These are phyloP conservation scores for Ciconia boyciana DNA, from an alignment of 2,113 vertebrate species.

Conservation along the genomic window DNA sequence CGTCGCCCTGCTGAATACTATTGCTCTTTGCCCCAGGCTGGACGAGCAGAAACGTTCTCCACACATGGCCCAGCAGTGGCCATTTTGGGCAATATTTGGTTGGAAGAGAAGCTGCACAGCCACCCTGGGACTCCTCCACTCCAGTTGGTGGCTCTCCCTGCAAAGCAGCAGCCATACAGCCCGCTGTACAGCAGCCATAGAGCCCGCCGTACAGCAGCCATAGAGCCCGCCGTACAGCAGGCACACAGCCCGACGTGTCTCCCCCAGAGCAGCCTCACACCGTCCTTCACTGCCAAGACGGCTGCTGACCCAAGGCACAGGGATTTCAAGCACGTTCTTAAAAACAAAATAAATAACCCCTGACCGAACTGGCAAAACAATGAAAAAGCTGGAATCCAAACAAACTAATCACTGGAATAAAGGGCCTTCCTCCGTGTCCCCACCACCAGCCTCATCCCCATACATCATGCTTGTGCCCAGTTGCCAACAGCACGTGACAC, in stretches of 20 bases:
- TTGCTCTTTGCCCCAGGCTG: not conserved
- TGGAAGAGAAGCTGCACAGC: not conserved
- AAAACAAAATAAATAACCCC: not conserved
- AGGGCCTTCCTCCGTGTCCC: not conserved
- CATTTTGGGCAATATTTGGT: not conserved
- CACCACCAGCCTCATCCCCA: not conserved
- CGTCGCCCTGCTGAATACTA: rapidly evolving
- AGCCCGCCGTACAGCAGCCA: rapidly evolving
- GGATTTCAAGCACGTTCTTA: not conserved
- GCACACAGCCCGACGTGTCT: rapidly evolving
- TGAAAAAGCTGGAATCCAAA: not conserved
- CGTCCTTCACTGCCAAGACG: not conserved
- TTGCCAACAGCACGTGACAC: not conserved
- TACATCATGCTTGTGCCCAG: rapidly evolving
- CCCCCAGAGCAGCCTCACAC: not conserved
- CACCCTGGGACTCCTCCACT: too few species aligned
- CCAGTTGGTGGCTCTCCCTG: not conserved
- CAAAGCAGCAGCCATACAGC: not conserved
- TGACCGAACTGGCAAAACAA: not conserved
- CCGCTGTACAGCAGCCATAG: rapidly evolving
- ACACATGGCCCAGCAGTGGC: not conserved
- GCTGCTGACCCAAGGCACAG: not conserved
- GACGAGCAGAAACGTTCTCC: not conserved
- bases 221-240: too few species aligned
- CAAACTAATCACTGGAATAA: not conserved